Percentiles rank a stretch among this genome's conserved stretches.
phyloP scores from a whole-genome alignment of 2,113 vertebrate genomes.

The Cinclus cinclus region DNA sequence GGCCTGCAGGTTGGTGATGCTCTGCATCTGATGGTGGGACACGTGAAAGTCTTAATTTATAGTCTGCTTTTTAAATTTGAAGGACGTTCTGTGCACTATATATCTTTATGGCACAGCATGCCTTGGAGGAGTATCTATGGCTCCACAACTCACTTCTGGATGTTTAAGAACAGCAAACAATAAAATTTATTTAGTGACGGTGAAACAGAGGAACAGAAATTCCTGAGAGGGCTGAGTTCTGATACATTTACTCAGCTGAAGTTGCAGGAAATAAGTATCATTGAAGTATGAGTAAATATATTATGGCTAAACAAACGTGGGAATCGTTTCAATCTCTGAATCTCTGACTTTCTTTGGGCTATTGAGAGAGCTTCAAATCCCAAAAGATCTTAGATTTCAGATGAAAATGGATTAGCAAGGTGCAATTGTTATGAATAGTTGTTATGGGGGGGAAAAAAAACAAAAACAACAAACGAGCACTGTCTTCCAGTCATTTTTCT shows the following conservation, averaged over 20 bases:
- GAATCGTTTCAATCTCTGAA: neutral
- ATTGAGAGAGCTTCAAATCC: neutral
- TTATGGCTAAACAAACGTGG: neutral
- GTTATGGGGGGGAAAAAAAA: neutral
- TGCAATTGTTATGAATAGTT: neutral
- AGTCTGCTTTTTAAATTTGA: neutral
- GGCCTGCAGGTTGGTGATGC: neutral
- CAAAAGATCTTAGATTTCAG: neutral
- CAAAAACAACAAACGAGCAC: no score
- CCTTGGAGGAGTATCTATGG: neutral
- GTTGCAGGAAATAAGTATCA: neutral
- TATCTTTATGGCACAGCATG: neutral
- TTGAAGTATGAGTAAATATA: neutral
- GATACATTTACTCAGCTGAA: neutral
- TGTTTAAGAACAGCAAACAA: conserved; percentile 25
- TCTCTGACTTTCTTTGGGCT: neutral
- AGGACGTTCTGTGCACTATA: neutral
- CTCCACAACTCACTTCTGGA: conserved; percentile 5
- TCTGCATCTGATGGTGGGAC: neutral
- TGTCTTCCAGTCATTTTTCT: neutral
- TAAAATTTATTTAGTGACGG: conserved; percentile 20
- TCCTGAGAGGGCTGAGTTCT: neutral
- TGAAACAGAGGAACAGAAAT: conserved; percentile 5
- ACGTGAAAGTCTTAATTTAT: neutral
- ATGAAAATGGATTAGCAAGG: neutral